Conservation (phyloP, 2,113 vertebrate species). For the Cygnus atratus region DNA sequence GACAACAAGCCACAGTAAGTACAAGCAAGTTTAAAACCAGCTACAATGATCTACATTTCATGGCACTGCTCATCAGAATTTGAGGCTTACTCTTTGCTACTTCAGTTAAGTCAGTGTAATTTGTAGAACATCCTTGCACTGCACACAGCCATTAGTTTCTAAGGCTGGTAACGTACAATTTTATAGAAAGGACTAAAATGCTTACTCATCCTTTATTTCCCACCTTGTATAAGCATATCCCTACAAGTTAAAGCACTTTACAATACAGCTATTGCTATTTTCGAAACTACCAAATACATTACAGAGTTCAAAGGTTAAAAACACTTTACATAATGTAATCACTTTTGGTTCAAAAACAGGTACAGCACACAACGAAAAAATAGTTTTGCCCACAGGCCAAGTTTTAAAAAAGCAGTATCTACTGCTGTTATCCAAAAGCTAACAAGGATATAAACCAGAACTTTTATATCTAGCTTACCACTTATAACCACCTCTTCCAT, state of each 20-base stretch:
- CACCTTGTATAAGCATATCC: not conserved
- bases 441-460: not conserved
- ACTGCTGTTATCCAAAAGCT: not conserved
- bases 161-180: not conserved
- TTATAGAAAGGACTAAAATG: not conserved
- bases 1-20: not conserved
- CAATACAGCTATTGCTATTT: not conserved
- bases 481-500: conserved; percentile 51
- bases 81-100: not conserved
- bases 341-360: not conserved
- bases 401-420: not conserved
- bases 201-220: not conserved
- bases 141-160: not conserved
- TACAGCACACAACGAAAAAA: not conserved
- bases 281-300: not conserved
- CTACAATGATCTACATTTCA: not conserved
- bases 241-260: not conserved
- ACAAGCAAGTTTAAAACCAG: conserved; percentile 1
- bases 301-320: not conserved
- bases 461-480: conserved; percentile 62
- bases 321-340: not conserved
- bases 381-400: not conserved
- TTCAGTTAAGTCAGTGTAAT: not conserved
- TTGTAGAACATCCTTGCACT: not conserved
- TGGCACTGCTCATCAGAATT: not conserved